Evolutionary conservation across 2,113 vertebrate genomes (phyloP).

Genomic region (Laterallus jamaicensis): DNA sequence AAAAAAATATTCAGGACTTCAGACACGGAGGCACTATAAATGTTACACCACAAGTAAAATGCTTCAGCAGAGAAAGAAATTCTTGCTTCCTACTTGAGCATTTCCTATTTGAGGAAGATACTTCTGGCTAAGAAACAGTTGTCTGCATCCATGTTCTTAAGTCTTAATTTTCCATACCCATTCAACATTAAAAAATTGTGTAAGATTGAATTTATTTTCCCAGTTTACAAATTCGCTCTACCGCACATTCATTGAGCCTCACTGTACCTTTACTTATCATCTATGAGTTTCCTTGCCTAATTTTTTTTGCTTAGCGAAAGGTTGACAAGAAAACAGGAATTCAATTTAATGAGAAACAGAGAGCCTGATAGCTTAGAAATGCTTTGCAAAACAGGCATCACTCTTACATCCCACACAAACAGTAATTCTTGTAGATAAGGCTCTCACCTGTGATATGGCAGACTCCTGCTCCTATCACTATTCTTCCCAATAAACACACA

Average conservation of each 20-base stretch:
- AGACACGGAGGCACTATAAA: not conserved
- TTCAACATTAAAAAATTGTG: not conserved
- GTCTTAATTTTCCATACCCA: not conserved
- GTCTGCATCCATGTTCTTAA: not conserved
- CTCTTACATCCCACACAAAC: not conserved
- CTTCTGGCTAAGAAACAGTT: not conserved
- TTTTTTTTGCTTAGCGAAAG: not conserved
- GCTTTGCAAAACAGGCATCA: not conserved
- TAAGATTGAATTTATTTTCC: not conserved
- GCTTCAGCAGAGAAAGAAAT: not conserved
- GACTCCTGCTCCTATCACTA: accelerated
- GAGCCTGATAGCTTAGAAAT: not conserved
- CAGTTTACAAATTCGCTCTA: not conserved
- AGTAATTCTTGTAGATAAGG: not conserved
- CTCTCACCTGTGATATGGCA: not conserved
- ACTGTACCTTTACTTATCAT: not conserved
- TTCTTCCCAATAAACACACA: not conserved
- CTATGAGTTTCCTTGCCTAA: not conserved
- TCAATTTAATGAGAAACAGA: not conserved
- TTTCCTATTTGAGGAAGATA: not conserved
- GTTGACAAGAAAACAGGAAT: not conserved
- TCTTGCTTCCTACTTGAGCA: not conserved
- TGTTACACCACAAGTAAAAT: not conserved
- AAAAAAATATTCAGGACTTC: not conserved
- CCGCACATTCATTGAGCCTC: not conserved